phyloP scores from a whole-genome alignment of 2,888 invertebrate species.

The Andrena flavipes region DNA sequence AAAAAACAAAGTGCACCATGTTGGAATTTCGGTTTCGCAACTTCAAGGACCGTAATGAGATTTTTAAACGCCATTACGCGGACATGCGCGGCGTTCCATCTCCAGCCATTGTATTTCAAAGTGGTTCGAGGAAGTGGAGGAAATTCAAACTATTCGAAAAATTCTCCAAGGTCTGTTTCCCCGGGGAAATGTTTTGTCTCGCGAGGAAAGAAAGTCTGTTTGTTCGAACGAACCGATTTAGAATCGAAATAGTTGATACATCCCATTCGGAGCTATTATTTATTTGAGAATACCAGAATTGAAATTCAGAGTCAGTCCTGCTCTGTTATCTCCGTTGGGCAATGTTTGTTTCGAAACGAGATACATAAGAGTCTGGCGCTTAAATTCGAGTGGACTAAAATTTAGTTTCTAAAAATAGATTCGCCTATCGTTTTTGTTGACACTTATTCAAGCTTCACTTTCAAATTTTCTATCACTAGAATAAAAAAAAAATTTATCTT shows the following conservation, averaged over 20 bases:
- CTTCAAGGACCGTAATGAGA: neutral
- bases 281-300: constrained; percentile 6
- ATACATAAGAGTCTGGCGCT: too few species aligned
- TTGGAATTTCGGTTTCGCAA: neutral
- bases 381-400: too few species aligned
- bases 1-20: neutral
- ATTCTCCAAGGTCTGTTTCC: constrained; percentile 2
- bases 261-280: constrained; percentile 28
- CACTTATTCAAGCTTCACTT: too few species aligned
- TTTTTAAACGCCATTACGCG: neutral
- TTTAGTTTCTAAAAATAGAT: too few species aligned
- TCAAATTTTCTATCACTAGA: too few species aligned
- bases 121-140: neutral
- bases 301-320: neutral
- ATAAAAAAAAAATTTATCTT: too few species aligned
- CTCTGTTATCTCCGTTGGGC: neutral
- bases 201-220: neutral
- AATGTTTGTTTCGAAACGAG: neutral
- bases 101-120: neutral
- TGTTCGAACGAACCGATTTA: neutral
- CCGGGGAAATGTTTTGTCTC: neutral
- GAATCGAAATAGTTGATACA: neutral
- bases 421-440: too few species aligned
- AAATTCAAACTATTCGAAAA: neutral
- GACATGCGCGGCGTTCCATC: neutral